Base-by-base conservation (phyloP, 2,888 invertebrate species). In the Antheraea assamensis region DNA sequence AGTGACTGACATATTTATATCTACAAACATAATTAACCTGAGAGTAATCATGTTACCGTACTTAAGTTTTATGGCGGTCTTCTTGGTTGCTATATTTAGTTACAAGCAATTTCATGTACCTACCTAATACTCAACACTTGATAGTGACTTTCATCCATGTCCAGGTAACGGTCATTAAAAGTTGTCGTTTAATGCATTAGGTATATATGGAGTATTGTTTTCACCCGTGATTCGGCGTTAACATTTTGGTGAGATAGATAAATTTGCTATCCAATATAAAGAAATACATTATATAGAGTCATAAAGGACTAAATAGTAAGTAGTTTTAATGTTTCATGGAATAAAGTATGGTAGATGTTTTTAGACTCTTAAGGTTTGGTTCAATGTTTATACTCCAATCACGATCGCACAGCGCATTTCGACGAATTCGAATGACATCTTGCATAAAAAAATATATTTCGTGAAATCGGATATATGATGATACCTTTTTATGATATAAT, bases 51-150 rank as follows among this genome's bases (percentile, higher is more conserved):
- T 68, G 35, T 35, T 35, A 35, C 68, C 66, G 49, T 71, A 49
- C 47, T 72, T 64, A 64, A n/a, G 47, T 72, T 64, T 72, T 49
- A 72, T 72, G 61, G 42, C 71, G 24, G 31, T 19, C 49, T 58
- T 31, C 47, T 47, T 52, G 70, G 30, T 64, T 17, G 27, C 30
- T 64, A 64, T 64, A 64, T 30, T 64, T 64, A 27, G 61, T 64
- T 64, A 64, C 61, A 30, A 64, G 61, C 19, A 15, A 64, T 64
- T 64, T 10, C 19, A 64, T 30, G 17, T 64, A 64, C 17, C 15
- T 61, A 61, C 61, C 61, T 30, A 5, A 30, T 64, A 30, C 17
- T 30, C 13, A 42, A 42, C 42, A 42, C 42, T 42, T 7, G 3
- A 1, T 17, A 64, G 27, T 30, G 17, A 30, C 27, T 55, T 55